phyloP scores from a whole-genome alignment of 2,113 vertebrate genomes.

The Brachionichthys hirsutus region DNA sequence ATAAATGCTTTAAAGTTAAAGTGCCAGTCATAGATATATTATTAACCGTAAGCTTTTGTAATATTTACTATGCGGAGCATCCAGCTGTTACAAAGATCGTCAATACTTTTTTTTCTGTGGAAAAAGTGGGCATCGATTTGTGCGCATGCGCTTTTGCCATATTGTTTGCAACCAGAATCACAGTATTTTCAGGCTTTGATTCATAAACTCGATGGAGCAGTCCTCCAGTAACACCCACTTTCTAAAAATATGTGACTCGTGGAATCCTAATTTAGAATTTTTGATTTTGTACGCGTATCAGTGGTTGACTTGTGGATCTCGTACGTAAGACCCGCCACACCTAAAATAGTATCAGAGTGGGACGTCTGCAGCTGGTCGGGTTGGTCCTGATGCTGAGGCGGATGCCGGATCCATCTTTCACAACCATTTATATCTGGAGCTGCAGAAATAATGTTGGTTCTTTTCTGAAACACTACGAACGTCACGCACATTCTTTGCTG shows the following conservation, averaged over 20 bases:
- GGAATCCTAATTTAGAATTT: background rate
- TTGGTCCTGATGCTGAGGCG: constrained; percentile 35
- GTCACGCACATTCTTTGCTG: background rate
- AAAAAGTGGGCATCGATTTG: constrained; percentile 44
- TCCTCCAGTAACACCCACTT: background rate
- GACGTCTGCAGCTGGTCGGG: constrained; percentile 1
- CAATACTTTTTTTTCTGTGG: background rate
- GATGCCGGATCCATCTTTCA: background rate
- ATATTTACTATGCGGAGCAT: background rate
- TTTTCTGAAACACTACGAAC: background rate
- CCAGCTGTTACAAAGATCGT: constrained; percentile 11
- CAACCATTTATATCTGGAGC: background rate
- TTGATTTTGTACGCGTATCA: too few species aligned
- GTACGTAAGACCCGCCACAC: background rate
- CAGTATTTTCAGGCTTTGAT: background rate
- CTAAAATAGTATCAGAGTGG: constrained; percentile 26
- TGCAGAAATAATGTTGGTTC: background rate
- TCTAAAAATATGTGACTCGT: background rate
- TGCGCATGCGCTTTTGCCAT: constrained; percentile 16
- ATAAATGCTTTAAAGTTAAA: background rate
- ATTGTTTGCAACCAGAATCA: background rate
- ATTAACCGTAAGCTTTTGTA: background rate
- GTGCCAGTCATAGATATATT: fast-evolving
- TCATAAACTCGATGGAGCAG: fast-evolving
- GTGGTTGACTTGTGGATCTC: background rate